phyloP scores from a whole-genome alignment of 2,888 invertebrate species.

The Augiades crinisus region DNA sequence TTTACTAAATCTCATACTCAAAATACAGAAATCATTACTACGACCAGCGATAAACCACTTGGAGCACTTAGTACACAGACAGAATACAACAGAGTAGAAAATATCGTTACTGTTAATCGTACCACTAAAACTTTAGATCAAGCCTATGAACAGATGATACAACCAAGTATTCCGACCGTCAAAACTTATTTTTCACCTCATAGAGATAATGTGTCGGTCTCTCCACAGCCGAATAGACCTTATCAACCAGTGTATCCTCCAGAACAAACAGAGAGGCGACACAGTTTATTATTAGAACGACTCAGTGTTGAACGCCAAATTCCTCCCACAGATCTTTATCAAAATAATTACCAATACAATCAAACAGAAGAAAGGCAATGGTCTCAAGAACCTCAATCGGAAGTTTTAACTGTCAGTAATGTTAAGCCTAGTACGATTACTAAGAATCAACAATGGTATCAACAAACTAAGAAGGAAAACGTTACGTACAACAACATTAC shows the following conservation, averaged over 20 bases:
- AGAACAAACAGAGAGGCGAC: conserved; percentile 63
- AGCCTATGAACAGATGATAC: conserved; percentile 59
- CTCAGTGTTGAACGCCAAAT: conserved; percentile 70
- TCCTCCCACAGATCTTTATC: conserved; percentile 59
- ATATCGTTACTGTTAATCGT: conserved; percentile 69
- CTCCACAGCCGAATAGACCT: conserved; percentile 55
- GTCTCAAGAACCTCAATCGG: conserved; percentile 67
- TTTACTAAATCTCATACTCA: conserved; percentile 67
- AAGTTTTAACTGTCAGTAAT: conserved; percentile 67
- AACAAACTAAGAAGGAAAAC: conserved; percentile 58
- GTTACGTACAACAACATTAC: conserved; percentile 51
- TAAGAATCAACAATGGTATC: conserved; percentile 69
- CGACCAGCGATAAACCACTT: conserved; percentile 49
- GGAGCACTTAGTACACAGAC: conserved; percentile 62
- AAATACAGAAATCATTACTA: conserved; percentile 69
- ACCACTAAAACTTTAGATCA: conserved; percentile 69
- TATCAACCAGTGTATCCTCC: conserved; percentile 60
- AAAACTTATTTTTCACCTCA: conserved; percentile 65
- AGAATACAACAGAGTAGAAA: conserved; percentile 69
- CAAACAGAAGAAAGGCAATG: conserved; percentile 60
- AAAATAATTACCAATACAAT: conserved; percentile 53
- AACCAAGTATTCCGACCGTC: conserved; percentile 59
- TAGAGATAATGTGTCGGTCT: conserved; percentile 53
- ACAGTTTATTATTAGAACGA: conserved; percentile 67
- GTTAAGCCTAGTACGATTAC: conserved; percentile 71